Evolutionary conservation across 2,113 vertebrate genomes (phyloP), one percentile per base, ranked within the genome.

Genomic region (Mirza zaza): DNA sequence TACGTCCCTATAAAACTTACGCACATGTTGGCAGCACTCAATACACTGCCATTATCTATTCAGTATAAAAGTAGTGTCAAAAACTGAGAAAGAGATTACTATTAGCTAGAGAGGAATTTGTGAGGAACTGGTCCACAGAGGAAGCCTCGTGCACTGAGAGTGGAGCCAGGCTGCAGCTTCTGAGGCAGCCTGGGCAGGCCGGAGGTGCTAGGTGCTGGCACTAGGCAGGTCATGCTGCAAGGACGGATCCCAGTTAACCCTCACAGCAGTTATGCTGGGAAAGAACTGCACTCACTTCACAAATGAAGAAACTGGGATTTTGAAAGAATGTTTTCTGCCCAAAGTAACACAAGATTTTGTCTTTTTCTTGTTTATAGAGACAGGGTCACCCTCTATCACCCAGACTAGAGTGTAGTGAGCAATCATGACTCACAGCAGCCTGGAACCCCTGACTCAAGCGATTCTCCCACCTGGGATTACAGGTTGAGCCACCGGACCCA

Each of bases 151-250:
- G 2, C 1, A 34, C n/a, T 27, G n/a, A 29, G 9, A 50, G 13
- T 0, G 1, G 73, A 42, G 1, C 25, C 34, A 29, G 14, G 15
- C 1, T 45, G 14, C 11, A 48, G 36, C 14, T 9, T 65, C 12
- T 21, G 48, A 2, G 10, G 29, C 6, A 12, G 5, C 21, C 6
- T 6, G 8, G 23, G 10, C 17, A 27, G 1, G 29, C 50, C 65
- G 63, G 29, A n/a, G 59, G 27, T 20, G 1, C 23, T 12, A 15
- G 45, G 42, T 27, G 6, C 87, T 57, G 36, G 45, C 9, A 21
- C 20, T 9, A 3, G 34, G 45, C 36, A 32, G 18, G 65, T 48
- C 32, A 23, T 8, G 9, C 25, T 4, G 10, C 7, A 14, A 59
- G 71, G 21, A 5, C 1, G 2, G 8, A 17, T 73, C 23, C 63